Evolutionary conservation across 1,140 invertebrate species (phyloP).

Genomic region (Nylanderia fulva): DNA sequence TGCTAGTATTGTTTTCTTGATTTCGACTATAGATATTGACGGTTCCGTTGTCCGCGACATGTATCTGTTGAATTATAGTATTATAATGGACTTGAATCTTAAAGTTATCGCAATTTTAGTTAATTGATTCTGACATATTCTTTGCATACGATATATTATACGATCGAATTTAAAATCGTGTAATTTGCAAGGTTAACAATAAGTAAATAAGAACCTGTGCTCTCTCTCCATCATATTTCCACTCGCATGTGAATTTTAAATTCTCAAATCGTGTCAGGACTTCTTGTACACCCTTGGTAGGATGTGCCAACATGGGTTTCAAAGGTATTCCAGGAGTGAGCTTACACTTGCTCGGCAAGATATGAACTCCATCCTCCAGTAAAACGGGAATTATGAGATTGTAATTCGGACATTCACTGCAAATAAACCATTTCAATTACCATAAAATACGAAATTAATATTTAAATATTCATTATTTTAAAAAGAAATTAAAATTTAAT

Average conservation of each 20-base stretch:
- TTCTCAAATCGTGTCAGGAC: constrained; percentile 96
- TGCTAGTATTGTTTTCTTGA: constrained; percentile 99
- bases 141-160: not conserved
- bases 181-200: not conserved
- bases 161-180: not conserved
- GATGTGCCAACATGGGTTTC: constrained; percentile 99
- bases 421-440: constrained; percentile 73
- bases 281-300: constrained; percentile 97
- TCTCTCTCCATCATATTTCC: constrained; percentile 99
- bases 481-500: not conserved
- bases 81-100: constrained; percentile 2
- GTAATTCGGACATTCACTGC: constrained; percentile 98
- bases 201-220: constrained; percentile 91
- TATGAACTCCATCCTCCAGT: constrained; percentile 92
- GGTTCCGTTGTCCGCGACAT: constrained; percentile 89
- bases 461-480: not conserved
- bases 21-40: constrained; percentile 97
- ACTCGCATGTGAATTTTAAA: constrained; percentile 98
- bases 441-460: not conserved
- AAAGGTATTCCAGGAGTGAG: constrained; percentile 97
- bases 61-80: constrained; percentile 88
- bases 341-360: constrained; percentile 93
- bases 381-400: constrained; percentile 94
- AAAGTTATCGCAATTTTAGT: not conserved
- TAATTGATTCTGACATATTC: not conserved